Percentiles rank a stretch among this genome's conserved stretches.
Evolutionary conservation across 2,113 vertebrate genomes (phyloP).

Genomic region (Xenopus borealis): DNA sequence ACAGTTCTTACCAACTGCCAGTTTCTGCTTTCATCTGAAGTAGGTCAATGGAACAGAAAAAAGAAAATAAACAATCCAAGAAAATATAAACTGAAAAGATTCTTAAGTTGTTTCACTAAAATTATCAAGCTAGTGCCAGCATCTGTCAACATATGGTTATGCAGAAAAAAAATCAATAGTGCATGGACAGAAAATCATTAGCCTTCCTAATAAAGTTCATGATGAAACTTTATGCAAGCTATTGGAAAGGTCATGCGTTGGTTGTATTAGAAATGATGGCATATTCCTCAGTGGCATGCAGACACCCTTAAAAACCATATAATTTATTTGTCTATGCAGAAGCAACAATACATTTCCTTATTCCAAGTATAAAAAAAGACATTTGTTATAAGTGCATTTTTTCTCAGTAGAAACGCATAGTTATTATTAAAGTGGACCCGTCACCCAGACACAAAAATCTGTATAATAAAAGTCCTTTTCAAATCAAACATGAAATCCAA

Average conservation of each 20-base stretch:
- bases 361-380: too few relatives aligned
- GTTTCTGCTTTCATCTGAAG: neutral
- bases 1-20: neutral
- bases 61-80: neutral
- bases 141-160: constrained; percentile 72
- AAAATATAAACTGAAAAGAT: constrained; percentile 1
- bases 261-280: constrained; percentile 52
- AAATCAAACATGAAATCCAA: too few relatives aligned
- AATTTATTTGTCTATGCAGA: too few relatives aligned
- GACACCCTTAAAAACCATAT: constrained; percentile 31
- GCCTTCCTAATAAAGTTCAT: constrained; percentile 62
- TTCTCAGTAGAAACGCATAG: too few relatives aligned
- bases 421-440: too few relatives aligned
- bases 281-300: constrained; percentile 33
- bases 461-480: too few relatives aligned
- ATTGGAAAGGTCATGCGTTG: constrained; percentile 51
- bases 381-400: too few relatives aligned
- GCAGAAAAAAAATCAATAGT: constrained; percentile 71
- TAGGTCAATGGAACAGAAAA: neutral
- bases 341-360: too few relatives aligned
- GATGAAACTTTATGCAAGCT: constrained; percentile 47
- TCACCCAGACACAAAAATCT: too few relatives aligned
- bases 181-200: constrained; percentile 68
- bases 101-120: constrained; percentile 8
- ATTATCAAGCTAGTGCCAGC: constrained; percentile 28